Evolutionary conservation across 2,888 invertebrate genomes (phyloP).

Genomic region (Rhamnusium bicolor): DNA sequence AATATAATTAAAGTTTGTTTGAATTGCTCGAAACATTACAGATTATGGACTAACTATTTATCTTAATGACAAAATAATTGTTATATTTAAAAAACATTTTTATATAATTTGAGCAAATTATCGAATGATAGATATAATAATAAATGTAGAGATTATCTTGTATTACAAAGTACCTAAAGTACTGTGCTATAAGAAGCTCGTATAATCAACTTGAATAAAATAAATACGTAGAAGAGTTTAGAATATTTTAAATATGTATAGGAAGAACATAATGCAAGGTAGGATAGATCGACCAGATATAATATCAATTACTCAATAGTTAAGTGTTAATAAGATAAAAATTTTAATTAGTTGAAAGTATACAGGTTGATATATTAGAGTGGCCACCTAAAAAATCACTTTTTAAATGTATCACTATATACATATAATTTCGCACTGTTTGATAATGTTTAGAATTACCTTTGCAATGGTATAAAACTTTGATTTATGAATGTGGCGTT

Average conservation of each 20-base stretch:
- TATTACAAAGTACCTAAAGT: background rate
- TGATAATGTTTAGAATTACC: no score
- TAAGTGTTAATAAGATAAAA: no score
- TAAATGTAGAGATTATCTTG: background rate
- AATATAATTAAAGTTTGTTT: background rate
- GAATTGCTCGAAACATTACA: background rate
- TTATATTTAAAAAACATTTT: background rate
- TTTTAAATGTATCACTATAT: no score
- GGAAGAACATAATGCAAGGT: background rate
- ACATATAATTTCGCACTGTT: no score
- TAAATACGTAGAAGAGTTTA: background rate
- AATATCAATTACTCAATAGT: no score
- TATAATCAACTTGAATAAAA: background rate
- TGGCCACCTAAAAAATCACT: no score
- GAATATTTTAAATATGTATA: background rate
- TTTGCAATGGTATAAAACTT: no score
- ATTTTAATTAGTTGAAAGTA: no score
- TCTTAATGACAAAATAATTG: background rate
- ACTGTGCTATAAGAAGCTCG: background rate
- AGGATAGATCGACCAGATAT: no score
- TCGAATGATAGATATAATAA: background rate
- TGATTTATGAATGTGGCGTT: no score
- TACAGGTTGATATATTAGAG: no score
- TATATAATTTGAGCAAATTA: background rate
- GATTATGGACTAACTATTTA: background rate